Percentiles rank a stretch among this genome's conserved stretches.
Evolutionary conservation across 2,888 invertebrate genomes (phyloP).

Genomic region (Aphodius sticticus): DNA sequence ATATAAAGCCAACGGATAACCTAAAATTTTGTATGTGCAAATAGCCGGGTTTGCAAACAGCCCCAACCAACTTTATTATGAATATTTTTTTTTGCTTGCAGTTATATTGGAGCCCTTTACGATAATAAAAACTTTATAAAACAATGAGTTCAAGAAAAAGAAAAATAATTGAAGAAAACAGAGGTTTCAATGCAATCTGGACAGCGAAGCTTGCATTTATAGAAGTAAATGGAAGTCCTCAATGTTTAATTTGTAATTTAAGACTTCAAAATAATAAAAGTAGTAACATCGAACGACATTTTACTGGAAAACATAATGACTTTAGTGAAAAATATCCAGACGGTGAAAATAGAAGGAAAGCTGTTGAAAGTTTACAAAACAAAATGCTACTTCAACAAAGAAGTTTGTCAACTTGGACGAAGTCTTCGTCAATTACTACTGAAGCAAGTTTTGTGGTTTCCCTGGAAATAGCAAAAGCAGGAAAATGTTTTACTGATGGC

Average conservation of each 20-base stretch:
- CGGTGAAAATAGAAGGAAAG: constrained; percentile 20
- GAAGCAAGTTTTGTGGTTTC: constrained; percentile 18
- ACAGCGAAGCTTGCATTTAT: too few relatives aligned
- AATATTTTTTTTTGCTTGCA: too few relatives aligned
- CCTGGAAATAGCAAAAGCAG: constrained; percentile 20
- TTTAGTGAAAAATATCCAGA: constrained; percentile 22
- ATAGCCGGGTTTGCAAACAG: too few relatives aligned
- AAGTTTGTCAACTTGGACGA: constrained; percentile 23
- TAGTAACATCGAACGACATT: constrained; percentile 22
- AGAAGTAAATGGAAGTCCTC: constrained; percentile 24
- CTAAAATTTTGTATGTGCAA: too few relatives aligned
- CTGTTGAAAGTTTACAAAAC: constrained; percentile 19
- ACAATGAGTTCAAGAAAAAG: too few relatives aligned
- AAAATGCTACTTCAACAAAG: constrained; percentile 19
- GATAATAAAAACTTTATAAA: too few relatives aligned
- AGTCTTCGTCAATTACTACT: constrained; percentile 20
- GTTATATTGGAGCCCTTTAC: too few relatives aligned
- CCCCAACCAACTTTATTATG: too few relatives aligned
- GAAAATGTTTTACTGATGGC: constrained; percentile 20
- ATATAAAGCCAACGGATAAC: too few relatives aligned
- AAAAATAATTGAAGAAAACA: too few relatives aligned
- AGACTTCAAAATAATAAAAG: constrained; percentile 22
- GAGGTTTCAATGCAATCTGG: too few relatives aligned
- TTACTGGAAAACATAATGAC: constrained; percentile 19
- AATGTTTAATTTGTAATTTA: constrained; percentile 19